Evolutionary conservation across 1,140 invertebrate genomes (phyloP).

Genomic region (Notospermus geniculatus): DNA sequence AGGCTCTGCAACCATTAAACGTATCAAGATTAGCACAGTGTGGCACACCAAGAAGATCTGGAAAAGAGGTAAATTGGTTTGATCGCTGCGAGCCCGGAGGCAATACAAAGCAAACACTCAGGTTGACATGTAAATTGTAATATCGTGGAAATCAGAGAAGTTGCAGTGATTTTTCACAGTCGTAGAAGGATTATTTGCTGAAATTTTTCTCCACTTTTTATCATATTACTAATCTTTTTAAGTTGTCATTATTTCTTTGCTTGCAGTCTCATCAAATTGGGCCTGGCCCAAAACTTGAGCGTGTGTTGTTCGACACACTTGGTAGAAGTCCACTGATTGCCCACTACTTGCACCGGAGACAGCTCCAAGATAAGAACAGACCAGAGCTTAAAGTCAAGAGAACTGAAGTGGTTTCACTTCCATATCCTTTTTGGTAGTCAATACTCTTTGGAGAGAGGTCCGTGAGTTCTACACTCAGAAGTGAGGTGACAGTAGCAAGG

Average conservation of each 20-base stretch:
- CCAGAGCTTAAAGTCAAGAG: conserved; percentile 41
- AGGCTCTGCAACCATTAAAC: conserved; percentile 14
- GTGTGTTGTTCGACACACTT: conserved; percentile 46
- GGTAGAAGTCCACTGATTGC: conserved; percentile 48
- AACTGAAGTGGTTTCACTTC: conserved; percentile 41
- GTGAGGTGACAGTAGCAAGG: too few species aligned
- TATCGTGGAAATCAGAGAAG: too few species aligned
- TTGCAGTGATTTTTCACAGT: too few species aligned
- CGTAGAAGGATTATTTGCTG: too few species aligned
- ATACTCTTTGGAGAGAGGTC: too few species aligned
- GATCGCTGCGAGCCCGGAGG: too few species aligned
- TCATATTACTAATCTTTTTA: too few species aligned
- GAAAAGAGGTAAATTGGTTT: conserved; percentile 15
- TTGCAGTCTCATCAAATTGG: conserved; percentile 50
- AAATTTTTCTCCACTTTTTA: too few species aligned
- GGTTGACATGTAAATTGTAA: too few species aligned
- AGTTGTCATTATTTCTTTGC: conserved; percentile 12
- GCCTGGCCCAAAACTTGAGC: conserved; percentile 42
- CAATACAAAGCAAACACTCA: too few species aligned
- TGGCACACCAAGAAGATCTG: conserved; percentile 22
- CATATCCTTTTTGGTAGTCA: conserved; percentile 35
- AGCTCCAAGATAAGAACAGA: conserved; percentile 36
- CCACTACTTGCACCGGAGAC: conserved; percentile 47
- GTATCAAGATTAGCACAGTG: conserved; percentile 30
- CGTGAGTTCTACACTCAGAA: too few species aligned